Evolutionary conservation across 2,888 invertebrate genomes (phyloP), one percentile per base, ranked within the genome.

Genomic region (Cheilosia scutellata): DNA sequence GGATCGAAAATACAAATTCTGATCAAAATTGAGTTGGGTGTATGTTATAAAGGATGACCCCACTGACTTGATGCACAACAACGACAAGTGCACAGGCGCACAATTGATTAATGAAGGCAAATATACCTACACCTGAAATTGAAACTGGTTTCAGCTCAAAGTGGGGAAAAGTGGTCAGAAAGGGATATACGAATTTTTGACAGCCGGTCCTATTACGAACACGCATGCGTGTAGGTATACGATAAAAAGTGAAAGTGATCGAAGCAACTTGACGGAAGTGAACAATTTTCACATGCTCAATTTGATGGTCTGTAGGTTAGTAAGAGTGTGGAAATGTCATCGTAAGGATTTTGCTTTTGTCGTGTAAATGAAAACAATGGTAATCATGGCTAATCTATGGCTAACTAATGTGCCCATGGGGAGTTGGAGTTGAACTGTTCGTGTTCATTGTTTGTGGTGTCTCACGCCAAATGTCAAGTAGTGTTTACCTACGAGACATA

Each of bases 211-310:
- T 57, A 29, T 47, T 66, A 44, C 33, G n/a, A 66, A n/a, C 42
- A 7, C 60, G 29, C 44, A 53, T 37, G 37, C 53, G 42, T 53
- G 44, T 66, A 51, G 57, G 65, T 55, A 33, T 42, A 33, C 4
- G n/a, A 16, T 51, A 49, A 74, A 79, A 80, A 82, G 80, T 82
- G 75, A 82, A 82, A 82, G 80, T 75, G 27, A 51, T 16, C 6
- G 9, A 27, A 7, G 33, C 25, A 49, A 53, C n/a, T 25, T 25
- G 20, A 27, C 47, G 63, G 37, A 58, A 71, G 29, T 40, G n/a
- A 57, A 71, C 31, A 31, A 42, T 20, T 4, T 60, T 37, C 29
- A 27, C 63, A 51, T 62, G 33, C 13, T 53, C 7, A 53, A 60
- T 65, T n/a, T 47, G 16, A 33, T 40, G 57, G 49, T 65, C 58